Conservation (phyloP, 1,140 invertebrate genomes). For the Psix sp. region DNA sequence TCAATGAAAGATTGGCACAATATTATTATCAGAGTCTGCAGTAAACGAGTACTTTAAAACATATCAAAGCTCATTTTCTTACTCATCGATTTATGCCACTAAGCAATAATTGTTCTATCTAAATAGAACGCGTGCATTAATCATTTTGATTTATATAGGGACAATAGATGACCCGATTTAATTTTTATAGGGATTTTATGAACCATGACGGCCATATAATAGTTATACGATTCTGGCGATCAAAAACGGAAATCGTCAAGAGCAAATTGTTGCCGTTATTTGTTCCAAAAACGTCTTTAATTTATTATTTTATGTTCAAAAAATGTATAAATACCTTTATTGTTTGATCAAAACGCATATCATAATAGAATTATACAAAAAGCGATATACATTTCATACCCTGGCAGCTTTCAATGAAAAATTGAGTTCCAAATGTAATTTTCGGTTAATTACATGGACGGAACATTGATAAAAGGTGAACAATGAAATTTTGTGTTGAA, state of each 20-base stretch:
- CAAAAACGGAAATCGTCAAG: too few species aligned
- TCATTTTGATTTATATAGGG: slow-evolving; percentile 33
- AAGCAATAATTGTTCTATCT: slow-evolving; percentile 20
- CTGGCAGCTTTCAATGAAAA: too few species aligned
- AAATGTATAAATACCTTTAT: too few species aligned
- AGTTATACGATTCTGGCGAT: too few species aligned
- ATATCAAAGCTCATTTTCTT: slow-evolving; percentile 19
- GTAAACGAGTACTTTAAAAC: slow-evolving; percentile 3
- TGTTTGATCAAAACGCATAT: too few species aligned
- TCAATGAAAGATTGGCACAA: slow-evolving; percentile 4
- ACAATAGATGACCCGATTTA: slow-evolving; percentile 36
- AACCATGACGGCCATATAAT: slow-evolving; percentile 11
- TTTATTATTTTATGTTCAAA: too few species aligned
- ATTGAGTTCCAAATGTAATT: too few species aligned
- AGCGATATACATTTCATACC: too few species aligned
- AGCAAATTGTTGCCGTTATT: too few species aligned
- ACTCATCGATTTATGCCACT: slow-evolving; percentile 11
- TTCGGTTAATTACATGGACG: too few species aligned
- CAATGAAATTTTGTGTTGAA: not conserved
- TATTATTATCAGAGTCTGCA: slow-evolving; percentile 12
- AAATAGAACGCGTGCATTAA: slow-evolving; percentile 23
- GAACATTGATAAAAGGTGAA: not conserved
- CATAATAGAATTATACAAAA: too few species aligned
- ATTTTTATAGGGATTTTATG: slow-evolving; percentile 28
- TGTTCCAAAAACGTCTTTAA: too few species aligned